Evolutionary conservation across 2,797 vertebrate species (phyloP), one percentile per base, ranked within the genome.

Genomic region (Diplodus sargus): DNA sequence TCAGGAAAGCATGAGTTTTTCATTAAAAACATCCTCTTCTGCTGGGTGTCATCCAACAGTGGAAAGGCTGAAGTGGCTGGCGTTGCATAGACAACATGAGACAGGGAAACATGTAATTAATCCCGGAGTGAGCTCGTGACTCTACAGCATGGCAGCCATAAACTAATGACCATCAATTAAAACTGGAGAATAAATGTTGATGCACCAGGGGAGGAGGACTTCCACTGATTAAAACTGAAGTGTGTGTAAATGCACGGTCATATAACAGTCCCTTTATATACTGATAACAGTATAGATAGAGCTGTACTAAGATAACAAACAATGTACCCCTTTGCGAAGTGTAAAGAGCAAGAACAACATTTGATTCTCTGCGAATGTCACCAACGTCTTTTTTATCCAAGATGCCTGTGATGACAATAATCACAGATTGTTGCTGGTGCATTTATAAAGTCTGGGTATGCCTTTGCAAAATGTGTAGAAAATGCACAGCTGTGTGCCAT

Each of bases 91-190:
- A 42, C 6, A 39, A 42, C 39, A 63, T 39, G 66, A 75, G 62
- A 48, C n/a, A n/a, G 74, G 60, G 4, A 39, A 71, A 75, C 18
- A 22, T 6, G 34, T 73, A 72, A 86, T 76, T 76, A 70, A 76
- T 61, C 80, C 70, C 81, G 52, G 22, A 61, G 81, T 20, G 68
- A 60, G 20, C 62, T 11, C 9, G 8, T 30, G 56, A 83, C 45
- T 70, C 18, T 47, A 23, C 67, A 2, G 6, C 59, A 34, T 4
- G 47, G 54, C 43, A 48, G 25, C 53, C n/a, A 15, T 22, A 70
- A 76, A 57, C 54, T n/a, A 62, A 74, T 65, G 56, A 61, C 47
- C 23, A 45, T 34, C 34, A 54, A 62, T 70, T 78, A 52, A 39
- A 62, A 60, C 34, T 15, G 0, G 5, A 53, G 34, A 52, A 42